Conservation (phyloP, 2,888 invertebrate genomes). For the Apodemia zela region DNA sequence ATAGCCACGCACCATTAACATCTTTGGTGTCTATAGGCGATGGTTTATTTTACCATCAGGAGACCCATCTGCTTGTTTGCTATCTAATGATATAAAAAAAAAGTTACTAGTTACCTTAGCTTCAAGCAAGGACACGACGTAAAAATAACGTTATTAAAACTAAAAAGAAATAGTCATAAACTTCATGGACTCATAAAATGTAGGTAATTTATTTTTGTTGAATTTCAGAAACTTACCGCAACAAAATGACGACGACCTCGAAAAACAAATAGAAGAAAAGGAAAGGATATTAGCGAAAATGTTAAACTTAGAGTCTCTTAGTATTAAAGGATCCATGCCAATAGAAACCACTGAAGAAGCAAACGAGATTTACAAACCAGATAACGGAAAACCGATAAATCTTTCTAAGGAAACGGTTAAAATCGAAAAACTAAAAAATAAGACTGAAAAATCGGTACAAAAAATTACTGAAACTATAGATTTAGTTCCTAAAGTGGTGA, state of each 20-base stretch:
- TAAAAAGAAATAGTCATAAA: too few species aligned
- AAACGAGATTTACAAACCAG: slow-evolving; percentile 24
- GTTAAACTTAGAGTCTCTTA: slow-evolving; percentile 81
- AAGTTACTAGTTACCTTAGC: too few species aligned
- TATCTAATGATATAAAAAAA: too few species aligned
- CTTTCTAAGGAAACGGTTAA: slow-evolving; percentile 20
- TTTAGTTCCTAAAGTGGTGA: slow-evolving; percentile 69
- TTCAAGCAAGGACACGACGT: too few species aligned
- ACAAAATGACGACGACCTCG: slow-evolving; percentile 82
- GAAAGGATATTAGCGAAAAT: slow-evolving; percentile 86
- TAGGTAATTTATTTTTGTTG: background rate
- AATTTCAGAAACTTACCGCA: slow-evolving; percentile 69
- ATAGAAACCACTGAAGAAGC: slow-evolving; percentile 26
- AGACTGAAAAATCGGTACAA: slow-evolving; percentile 28
- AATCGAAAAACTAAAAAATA: slow-evolving; percentile 21
- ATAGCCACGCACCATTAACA: too few species aligned
- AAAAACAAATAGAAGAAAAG: slow-evolving; percentile 86
- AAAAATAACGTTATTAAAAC: too few species aligned
- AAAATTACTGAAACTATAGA: slow-evolving; percentile 36
- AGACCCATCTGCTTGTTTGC: too few species aligned
- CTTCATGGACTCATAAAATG: too few species aligned
- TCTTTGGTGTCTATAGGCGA: too few species aligned
- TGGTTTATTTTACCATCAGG: too few species aligned
- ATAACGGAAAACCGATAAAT: slow-evolving; percentile 6
- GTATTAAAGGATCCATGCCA: slow-evolving; percentile 42